A percentile compares a stretch with the other conserved stretches of the same genome.
phyloP scores from a whole-genome alignment of 2,113 vertebrate species.

The Ctenomys sociabilis region DNA sequence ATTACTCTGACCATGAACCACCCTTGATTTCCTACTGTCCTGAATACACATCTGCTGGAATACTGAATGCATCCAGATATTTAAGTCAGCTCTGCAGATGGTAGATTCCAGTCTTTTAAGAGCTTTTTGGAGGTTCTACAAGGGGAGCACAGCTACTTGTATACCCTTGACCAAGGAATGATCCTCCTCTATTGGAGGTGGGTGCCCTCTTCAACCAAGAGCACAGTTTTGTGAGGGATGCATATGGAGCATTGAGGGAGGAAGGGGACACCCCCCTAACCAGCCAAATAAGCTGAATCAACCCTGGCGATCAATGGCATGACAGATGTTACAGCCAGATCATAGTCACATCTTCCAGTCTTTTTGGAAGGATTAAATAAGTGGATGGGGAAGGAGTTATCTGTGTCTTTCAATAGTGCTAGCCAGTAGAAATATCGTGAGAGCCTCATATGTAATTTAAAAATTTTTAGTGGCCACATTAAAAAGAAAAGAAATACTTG shows the following conservation, averaged over 20 bases:
- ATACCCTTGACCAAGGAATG: too few species aligned
- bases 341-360: background rate
- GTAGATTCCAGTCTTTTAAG: background rate
- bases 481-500: background rate
- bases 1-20: background rate
- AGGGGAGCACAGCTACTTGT: too few species aligned
- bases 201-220: too few species aligned
- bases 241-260: too few species aligned
- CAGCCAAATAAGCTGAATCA: too few species aligned
- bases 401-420: background rate
- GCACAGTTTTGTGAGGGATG: too few species aligned
- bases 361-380: conserved; percentile 13
- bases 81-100: background rate
- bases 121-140: too few species aligned
- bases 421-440: conserved; percentile 21
- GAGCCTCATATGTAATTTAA: background rate
- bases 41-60: background rate
- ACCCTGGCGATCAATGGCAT: too few species aligned
- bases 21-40: background rate
- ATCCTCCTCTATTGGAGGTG: too few species aligned
- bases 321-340: too few species aligned
- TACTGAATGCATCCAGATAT: background rate
- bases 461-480: conserved; percentile 37
- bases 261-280: too few species aligned
- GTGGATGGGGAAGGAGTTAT: background rate